Base-by-base conservation (phyloP, 2,888 invertebrate genomes). In the Lasioglossum morio region DNA sequence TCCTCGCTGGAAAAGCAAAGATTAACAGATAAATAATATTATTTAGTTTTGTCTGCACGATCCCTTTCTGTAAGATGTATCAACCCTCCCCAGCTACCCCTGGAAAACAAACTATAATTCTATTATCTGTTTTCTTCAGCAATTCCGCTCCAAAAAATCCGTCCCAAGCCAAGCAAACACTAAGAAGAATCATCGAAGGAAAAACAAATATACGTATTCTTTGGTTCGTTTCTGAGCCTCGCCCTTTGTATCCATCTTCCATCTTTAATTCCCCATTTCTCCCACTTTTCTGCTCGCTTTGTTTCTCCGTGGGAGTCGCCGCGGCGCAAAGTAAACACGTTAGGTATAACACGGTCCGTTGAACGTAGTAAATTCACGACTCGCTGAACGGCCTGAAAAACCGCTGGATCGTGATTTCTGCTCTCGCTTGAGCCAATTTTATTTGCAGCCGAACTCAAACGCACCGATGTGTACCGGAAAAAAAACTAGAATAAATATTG, bases 101-200 rank as follows among this genome's bases (percentile, higher is more conserved):
- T 57, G 12, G n/a, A 57, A 43, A 12, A 57, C 57, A 57, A 57
- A 57, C 57, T 57, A 53, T 23, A 57, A 57, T 57, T 70, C 19
- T 10, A 37, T 78, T 48, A 57, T 78, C 60, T 40, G n/a, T 77
- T 73, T 77, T 43, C 27, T 12, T 16, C 27, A 40, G 70, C 70
- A 70, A 84, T 84, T 83, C 77, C 63, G 72, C 82, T 72, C 23
- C 66, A 43, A n/a, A 43, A 34, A 82, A 72, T 63, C 23, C 72
- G 57, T 79, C 80, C 57, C 69, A 27, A 46, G 63, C 40, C 81
- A 70, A 48, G 46, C 60, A 80, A 75, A 75, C 57, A 72, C 37
- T 8, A 7, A 70, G 57, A 46, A 16, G 66, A 14, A 63, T 34
- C 78, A 46, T 40, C 69, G 69, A 66, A 48, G 34, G 73, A 74